Evolutionary conservation across 2,888 invertebrate species (phyloP).

Genomic region (Bunonema sp.): DNA sequence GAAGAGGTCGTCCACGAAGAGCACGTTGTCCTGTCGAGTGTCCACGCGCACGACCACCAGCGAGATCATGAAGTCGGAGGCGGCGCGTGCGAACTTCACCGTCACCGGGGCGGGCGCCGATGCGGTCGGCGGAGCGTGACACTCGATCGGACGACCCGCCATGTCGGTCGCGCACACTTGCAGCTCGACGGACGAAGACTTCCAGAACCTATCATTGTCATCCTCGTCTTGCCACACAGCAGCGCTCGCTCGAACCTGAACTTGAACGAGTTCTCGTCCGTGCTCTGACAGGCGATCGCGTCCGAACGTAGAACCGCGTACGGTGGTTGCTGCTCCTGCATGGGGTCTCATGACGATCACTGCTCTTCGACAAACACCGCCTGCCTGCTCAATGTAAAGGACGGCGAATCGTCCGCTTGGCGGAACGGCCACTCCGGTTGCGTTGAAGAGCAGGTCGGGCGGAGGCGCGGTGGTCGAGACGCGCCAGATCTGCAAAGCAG

Average conservation of each 20-base stretch:
- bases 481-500: conserved; percentile 23
- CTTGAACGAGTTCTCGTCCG: conserved; percentile 21
- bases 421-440: conserved; percentile 29
- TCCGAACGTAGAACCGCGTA: conserved; percentile 31
- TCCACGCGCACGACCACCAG: conserved; percentile 25
- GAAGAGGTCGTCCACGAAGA: conserved; percentile 34
- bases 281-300: conserved; percentile 33
- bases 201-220: conserved; percentile 16
- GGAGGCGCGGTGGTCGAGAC: conserved; percentile 17
- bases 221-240: neutral
- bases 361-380: neutral
- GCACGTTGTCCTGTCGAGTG: conserved; percentile 32
- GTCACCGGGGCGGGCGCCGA: conserved; percentile 18
- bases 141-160: conserved; percentile 13
- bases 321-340: conserved; percentile 6
- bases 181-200: conserved; percentile 16
- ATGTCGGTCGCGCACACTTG: conserved; percentile 20
- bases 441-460: conserved; percentile 23
- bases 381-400: conserved; percentile 32
- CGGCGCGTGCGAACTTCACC: conserved; percentile 15
- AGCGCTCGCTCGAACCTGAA: conserved; percentile 16
- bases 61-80: conserved; percentile 25
- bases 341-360: neutral
- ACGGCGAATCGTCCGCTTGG: conserved; percentile 30
- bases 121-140: conserved; percentile 14